These are phyloP conservation scores for Propithecus perrieri DNA, from an alignment of 2,797 vertebrate species.

Conservation along the genomic window DNA sequence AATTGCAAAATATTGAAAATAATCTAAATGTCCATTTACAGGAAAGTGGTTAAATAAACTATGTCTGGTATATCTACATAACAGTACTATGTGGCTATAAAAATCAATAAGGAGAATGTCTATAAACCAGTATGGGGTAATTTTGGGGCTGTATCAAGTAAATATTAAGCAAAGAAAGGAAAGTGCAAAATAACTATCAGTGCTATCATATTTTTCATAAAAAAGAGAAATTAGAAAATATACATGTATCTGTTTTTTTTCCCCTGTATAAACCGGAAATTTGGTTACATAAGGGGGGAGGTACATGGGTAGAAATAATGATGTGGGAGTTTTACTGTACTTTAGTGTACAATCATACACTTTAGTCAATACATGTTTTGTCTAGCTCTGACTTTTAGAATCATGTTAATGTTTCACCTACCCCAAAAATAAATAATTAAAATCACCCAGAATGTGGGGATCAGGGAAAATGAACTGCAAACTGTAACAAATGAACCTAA, in stretches of 20 bases:
- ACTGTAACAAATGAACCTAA: background rate
- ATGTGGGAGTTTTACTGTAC: background rate
- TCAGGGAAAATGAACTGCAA: background rate
- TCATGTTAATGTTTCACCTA: background rate
- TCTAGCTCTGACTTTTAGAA: conserved; percentile 2
- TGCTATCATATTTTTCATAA: background rate
- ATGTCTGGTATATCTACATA: background rate
- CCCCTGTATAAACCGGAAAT: background rate
- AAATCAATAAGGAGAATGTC: background rate
- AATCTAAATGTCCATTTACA: background rate
- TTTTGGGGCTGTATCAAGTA: background rate
- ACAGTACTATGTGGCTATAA: background rate
- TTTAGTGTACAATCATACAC: too few relatives aligned
- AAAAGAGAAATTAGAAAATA: background rate
- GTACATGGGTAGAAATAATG: background rate
- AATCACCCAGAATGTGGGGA: background rate
- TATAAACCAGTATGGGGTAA: background rate
- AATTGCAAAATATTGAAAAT: background rate
- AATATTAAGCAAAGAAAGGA: background rate
- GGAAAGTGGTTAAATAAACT: background rate
- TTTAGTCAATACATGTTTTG: background rate
- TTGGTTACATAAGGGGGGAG: background rate
- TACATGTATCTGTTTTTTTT: background rate
- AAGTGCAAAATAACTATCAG: background rate
- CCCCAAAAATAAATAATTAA: background rate